These are phyloP conservation scores for Bombus confusus DNA, from an alignment of 1,140 invertebrate species.

Conservation along the genomic window DNA sequence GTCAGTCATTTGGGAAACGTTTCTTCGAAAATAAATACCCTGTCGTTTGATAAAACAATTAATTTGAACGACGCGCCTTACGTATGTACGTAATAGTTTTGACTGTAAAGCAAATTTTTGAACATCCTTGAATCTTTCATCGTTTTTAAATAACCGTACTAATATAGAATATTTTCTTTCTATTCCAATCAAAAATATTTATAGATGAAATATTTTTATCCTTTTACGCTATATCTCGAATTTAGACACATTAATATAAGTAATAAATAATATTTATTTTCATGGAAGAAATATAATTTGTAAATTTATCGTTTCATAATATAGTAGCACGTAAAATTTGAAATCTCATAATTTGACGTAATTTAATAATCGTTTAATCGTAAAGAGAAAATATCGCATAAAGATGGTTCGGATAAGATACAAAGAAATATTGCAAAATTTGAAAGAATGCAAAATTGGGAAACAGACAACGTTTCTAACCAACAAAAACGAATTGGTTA, in stretches of 20 bases:
- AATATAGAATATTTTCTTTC: background rate
- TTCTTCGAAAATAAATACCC: background rate
- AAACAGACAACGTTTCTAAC: background rate
- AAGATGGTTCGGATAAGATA: background rate
- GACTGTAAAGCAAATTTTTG: background rate
- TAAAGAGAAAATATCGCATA: background rate
- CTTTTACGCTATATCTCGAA: background rate
- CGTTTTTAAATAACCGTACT: background rate
- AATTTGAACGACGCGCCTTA: too few species aligned
- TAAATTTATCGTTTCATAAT: too few species aligned
- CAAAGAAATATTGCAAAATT: background rate
- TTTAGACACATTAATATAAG: too few species aligned
- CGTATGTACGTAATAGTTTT: too few species aligned
- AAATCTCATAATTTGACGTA: background rate
- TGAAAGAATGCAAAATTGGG: background rate
- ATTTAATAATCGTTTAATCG: background rate
- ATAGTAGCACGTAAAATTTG: background rate
- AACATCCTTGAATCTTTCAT: background rate
- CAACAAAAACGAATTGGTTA: background rate
- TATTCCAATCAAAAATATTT: background rate
- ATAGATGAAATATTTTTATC: background rate
- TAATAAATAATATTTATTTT: too few species aligned
- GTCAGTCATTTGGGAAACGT: background rate
- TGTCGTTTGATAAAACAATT: background rate
- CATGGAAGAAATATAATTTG: too few species aligned